Evolutionary conservation across 2,797 vertebrate genomes (phyloP).

Genomic region (Alcedo quadribrachys): DNA sequence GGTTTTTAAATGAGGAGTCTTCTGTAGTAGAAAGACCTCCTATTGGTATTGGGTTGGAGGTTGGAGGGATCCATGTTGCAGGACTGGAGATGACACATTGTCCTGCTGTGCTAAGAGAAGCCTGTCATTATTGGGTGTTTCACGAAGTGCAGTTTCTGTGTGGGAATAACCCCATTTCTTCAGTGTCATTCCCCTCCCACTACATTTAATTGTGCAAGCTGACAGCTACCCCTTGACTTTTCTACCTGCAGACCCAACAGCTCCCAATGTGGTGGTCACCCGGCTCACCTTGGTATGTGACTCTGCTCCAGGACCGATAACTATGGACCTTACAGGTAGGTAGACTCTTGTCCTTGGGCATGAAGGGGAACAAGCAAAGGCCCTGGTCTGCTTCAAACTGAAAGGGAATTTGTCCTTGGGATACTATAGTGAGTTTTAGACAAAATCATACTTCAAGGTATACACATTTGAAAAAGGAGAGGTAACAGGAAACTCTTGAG

Average conservation of each 20-base stretch:
- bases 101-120: not conserved
- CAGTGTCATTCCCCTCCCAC: not conserved
- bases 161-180: not conserved
- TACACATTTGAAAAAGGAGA: not conserved
- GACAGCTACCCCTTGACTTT: conserved; percentile 8
- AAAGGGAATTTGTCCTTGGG: not conserved
- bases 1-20: not conserved
- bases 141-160: not conserved
- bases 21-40: not conserved
- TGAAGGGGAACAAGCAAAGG: not conserved
- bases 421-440: not conserved
- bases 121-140: not conserved
- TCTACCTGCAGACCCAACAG: conserved; percentile 75
- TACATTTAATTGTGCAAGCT: not conserved
- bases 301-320: conserved; percentile 80
- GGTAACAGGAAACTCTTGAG: not conserved
- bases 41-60: not conserved
- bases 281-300: conserved; percentile 82
- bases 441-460: not conserved
- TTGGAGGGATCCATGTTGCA: not conserved
- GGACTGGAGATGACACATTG: not conserved
- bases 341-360: not conserved
- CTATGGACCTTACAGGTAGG: conserved; percentile 85
- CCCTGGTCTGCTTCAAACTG: not conserved
- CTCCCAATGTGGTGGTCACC: conserved; percentile 81